phyloP scores from a whole-genome alignment of 2,797 vertebrate genomes.

The Apodemus agrarius region DNA sequence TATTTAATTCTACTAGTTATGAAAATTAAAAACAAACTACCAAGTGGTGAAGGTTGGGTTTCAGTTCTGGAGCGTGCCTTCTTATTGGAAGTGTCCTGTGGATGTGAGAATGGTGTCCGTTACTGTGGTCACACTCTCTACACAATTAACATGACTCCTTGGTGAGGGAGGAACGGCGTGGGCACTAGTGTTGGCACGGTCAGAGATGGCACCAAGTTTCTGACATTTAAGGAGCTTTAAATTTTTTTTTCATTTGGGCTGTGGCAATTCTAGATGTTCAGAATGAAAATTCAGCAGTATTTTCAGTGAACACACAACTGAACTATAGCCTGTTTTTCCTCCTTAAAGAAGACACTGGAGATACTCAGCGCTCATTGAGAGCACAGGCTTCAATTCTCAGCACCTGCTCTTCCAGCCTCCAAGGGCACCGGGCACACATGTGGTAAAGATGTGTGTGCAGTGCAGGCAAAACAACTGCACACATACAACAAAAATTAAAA shows the following conservation, averaged over 20 bases:
- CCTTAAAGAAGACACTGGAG: background rate
- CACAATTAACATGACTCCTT: background rate
- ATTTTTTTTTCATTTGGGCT: background rate
- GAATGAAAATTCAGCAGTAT: background rate
- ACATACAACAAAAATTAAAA: background rate
- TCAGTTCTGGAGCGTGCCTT: conserved; percentile 12
- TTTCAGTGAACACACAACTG: background rate
- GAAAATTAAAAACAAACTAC: conserved; percentile 32
- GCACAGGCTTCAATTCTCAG: background rate
- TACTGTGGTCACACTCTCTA: background rate
- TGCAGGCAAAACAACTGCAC: background rate
- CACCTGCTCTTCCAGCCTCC: background rate
- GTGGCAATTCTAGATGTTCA: background rate
- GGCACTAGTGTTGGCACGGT: background rate
- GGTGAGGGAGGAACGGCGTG: background rate
- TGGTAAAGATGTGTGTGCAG: background rate
- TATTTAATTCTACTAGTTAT: conserved; percentile 36
- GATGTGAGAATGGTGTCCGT: conserved; percentile 10
- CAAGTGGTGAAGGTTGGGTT: background rate
- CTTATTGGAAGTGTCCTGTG: background rate
- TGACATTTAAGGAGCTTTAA: background rate
- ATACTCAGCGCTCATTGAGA: too few species aligned
- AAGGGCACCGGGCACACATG: background rate
- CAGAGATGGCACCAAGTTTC: background rate
- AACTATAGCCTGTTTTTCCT: conserved; percentile 12